Evolutionary conservation across 2,113 vertebrate genomes (phyloP).

Genomic region (Serinus canaria): DNA sequence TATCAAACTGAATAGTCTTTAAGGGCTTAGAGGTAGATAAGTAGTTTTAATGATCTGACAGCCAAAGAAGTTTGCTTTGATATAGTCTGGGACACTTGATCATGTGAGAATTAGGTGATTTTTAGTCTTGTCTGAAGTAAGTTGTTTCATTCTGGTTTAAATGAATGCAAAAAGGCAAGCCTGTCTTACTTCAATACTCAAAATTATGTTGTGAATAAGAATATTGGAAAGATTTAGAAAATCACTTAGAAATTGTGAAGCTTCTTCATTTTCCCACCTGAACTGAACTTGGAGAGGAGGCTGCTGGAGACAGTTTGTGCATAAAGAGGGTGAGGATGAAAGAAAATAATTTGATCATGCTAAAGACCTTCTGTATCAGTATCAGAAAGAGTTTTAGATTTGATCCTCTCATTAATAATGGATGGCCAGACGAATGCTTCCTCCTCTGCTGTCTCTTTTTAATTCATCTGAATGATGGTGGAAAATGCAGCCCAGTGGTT

Average conservation of each 20-base stretch:
- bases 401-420: conserved; percentile 47
- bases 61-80: not conserved
- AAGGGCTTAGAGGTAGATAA: not conserved
- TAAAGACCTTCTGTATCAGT: not conserved
- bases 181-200: not conserved
- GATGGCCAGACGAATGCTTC: not conserved
- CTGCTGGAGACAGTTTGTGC: not conserved
- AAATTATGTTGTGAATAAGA: not conserved
- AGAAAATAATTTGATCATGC: not conserved
- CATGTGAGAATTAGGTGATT: not conserved
- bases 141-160: not conserved
- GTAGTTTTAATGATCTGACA: not conserved
- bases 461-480: not conserved
- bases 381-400: conserved; percentile 41
- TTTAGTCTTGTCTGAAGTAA: not conserved
- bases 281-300: not conserved
- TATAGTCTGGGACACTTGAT: not conserved
- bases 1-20: not conserved
- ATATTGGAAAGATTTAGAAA: not conserved
- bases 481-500: not conserved
- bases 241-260: not conserved
- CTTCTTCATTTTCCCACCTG: not conserved
- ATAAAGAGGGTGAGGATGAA: not conserved
- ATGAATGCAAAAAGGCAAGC: not conserved
- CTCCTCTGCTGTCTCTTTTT: not conserved